Percentiles rank a stretch among this genome's conserved stretches.
Conservation (phyloP, 2,797 vertebrate genomes). For the Harpagifer antarcticus region DNA sequence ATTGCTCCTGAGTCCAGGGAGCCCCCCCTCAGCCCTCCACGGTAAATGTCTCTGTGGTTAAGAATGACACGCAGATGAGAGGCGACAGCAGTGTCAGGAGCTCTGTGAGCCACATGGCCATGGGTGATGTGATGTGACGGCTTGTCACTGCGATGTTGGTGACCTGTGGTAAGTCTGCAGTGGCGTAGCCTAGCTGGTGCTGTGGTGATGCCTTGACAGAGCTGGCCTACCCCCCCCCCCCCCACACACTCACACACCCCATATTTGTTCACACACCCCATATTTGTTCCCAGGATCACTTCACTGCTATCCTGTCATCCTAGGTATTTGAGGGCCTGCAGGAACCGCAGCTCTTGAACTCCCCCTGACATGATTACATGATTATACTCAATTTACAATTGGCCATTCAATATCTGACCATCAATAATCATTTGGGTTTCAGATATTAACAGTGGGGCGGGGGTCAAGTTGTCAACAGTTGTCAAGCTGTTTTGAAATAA, state of each 20-base stretch:
- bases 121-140: slow-evolving; percentile 84
- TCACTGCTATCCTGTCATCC: slow-evolving; percentile 14
- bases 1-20: slow-evolving; percentile 35
- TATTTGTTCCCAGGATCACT: slow-evolving; percentile 42
- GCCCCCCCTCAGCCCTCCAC: slow-evolving; percentile 48
- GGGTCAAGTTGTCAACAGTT: too few species aligned
- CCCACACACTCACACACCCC: background rate
- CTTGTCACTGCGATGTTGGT: slow-evolving; percentile 80
- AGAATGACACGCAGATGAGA: slow-evolving; percentile 76
- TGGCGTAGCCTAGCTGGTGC: slow-evolving; percentile 71
- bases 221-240: slow-evolving; percentile 6
- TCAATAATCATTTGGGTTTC: slow-evolving; percentile 10
- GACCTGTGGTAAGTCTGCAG: slow-evolving; percentile 71
- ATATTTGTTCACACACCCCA: background rate
- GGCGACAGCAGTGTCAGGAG: slow-evolving; percentile 84
- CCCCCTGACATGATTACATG: slow-evolving; percentile 30
- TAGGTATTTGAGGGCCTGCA: slow-evolving; percentile 3
- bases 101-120: slow-evolving; percentile 76
- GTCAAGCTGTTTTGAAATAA: too few species aligned
- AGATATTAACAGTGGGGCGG: background rate
- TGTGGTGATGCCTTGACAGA: slow-evolving; percentile 57
- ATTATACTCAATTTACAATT: slow-evolving; percentile 2
- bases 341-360: slow-evolving; percentile 30
- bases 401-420: slow-evolving; percentile 7
- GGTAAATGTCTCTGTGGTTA: slow-evolving; percentile 66